A percentile compares a stretch with the other conserved stretches of the same genome.
Evolutionary conservation across 2,113 vertebrate species (phyloP).

Genomic region (Malurus melanocephalus): DNA sequence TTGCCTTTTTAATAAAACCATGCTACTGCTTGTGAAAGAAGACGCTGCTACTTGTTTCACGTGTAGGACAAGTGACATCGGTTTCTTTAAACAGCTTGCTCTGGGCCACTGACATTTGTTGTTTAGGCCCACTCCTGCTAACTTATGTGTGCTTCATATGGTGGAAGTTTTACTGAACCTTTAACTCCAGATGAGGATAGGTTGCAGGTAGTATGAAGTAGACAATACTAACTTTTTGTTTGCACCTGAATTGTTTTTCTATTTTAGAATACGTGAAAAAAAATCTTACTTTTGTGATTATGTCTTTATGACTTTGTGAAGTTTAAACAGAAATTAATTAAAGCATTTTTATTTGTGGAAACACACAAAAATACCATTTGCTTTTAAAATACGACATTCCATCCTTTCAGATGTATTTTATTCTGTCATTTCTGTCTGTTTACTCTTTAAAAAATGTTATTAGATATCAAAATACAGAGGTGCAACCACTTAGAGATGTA

Average conservation of each 20-base stretch:
- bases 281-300: neutral
- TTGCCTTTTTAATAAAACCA: neutral
- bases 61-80: neutral
- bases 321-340: neutral
- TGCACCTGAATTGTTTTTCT: neutral
- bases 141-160: neutral
- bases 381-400: neutral
- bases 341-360: neutral
- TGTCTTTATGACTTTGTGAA: neutral
- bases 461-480: neutral
- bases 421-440: neutral
- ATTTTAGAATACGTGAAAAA: neutral
- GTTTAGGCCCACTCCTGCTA: neutral
- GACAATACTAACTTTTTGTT: neutral
- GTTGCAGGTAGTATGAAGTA: neutral
- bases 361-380: neutral
- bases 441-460: neutral
- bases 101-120: accelerated
- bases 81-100: neutral
- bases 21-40: neutral
- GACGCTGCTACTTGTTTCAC: neutral
- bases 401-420: neutral
- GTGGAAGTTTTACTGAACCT: neutral
- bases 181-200: neutral
- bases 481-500: neutral